Evolutionary conservation across 2,113 vertebrate species (phyloP).

Genomic region (Crotophaga sulcirostris): DNA sequence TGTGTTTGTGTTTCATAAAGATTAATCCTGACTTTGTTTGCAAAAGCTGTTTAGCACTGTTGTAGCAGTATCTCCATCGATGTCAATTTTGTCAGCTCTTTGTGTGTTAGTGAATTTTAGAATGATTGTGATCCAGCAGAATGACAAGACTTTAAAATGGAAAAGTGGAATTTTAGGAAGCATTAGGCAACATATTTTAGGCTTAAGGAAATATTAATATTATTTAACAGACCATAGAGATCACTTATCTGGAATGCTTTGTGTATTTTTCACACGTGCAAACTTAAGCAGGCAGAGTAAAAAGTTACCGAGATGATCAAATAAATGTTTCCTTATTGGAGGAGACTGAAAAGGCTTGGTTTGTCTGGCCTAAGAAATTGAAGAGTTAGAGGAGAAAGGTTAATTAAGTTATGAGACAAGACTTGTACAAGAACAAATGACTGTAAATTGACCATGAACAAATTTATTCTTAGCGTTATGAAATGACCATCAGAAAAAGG

Average conservation of each 20-base stretch:
- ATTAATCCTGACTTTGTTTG: not conserved
- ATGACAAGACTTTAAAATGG: not conserved
- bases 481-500: not conserved
- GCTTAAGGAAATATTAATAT: not conserved
- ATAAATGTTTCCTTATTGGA: not conserved
- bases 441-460: not conserved
- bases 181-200: not conserved
- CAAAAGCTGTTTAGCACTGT: not conserved
- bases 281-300: not conserved
- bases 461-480: not conserved
- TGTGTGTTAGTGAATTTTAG: not conserved
- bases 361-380: not conserved
- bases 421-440: not conserved
- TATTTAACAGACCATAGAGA: not conserved
- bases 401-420: slow-evolving; percentile 4
- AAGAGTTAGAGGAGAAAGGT: not conserved
- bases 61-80: accelerated
- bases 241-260: not conserved
- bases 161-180: not conserved
- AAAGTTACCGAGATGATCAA: not conserved
- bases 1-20: not conserved
- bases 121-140: not conserved
- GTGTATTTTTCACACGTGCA: not conserved
- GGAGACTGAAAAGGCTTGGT: not conserved
- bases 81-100: not conserved